phyloP scores from a whole-genome alignment of 1,140 invertebrate genomes.

The Zaprionus ghesquierei region DNA sequence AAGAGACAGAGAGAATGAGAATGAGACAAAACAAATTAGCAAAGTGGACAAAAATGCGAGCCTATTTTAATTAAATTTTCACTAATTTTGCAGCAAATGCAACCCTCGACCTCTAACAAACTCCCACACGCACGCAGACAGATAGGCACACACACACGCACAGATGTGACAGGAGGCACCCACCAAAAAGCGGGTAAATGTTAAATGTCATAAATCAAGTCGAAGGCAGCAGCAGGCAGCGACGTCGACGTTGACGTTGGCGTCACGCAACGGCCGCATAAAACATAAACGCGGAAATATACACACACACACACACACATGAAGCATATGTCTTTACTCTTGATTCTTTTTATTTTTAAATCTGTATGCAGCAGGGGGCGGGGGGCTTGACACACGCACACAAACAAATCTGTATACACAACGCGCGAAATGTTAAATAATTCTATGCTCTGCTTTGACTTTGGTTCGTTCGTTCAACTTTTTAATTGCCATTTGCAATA shows the following conservation, averaged over 20 bases:
- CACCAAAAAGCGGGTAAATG: constrained; percentile 50
- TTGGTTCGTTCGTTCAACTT: constrained; percentile 11
- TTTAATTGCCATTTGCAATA: constrained; percentile 51
- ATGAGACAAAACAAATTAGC: constrained; percentile 53
- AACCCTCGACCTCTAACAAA: constrained; percentile 37
- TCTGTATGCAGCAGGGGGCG: background rate
- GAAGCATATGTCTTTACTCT: constrained; percentile 1
- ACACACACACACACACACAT: constrained; percentile 14
- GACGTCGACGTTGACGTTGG: constrained; percentile 25
- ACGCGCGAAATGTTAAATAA: constrained; percentile 38
- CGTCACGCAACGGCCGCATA: constrained; percentile 52
- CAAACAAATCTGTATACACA: constrained; percentile 34
- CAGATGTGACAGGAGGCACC: constrained; percentile 30
- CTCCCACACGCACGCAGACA: constrained; percentile 29
- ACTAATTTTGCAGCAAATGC: constrained; percentile 49
- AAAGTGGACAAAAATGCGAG: constrained; percentile 33
- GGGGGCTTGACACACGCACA: background rate
- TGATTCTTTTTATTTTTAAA: constrained; percentile 48
- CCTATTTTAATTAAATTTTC: constrained; percentile 36
- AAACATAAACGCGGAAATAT: constrained; percentile 51
- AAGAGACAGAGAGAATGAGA: background rate
- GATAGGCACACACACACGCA: constrained; percentile 12
- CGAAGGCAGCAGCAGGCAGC: constrained; percentile 19
- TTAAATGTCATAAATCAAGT: constrained; percentile 69
- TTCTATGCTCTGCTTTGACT: constrained; percentile 14